These are phyloP conservation scores for Sylvicapra grimmia DNA, from an alignment of 2,113 vertebrate species.

Conservation along the genomic window DNA sequence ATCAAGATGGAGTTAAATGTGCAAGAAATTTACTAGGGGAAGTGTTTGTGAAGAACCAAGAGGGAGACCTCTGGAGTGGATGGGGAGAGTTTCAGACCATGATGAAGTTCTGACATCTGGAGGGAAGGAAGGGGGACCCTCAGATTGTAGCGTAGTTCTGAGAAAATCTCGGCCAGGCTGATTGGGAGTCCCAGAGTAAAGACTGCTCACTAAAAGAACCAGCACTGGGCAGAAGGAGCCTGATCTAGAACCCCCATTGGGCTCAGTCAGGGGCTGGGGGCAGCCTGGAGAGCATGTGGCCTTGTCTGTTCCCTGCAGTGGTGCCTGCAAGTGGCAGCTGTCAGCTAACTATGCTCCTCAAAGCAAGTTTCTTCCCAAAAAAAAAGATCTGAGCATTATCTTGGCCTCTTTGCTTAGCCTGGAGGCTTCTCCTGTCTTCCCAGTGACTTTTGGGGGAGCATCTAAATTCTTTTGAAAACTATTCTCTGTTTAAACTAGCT, in stretches of 20 bases:
- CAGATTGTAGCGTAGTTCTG: background rate
- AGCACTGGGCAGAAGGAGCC: background rate
- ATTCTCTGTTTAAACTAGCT: background rate
- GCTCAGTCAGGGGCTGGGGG: background rate
- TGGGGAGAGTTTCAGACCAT: background rate
- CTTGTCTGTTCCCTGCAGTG: background rate
- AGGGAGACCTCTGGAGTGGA: background rate
- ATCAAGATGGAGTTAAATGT: background rate
- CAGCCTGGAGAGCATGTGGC: background rate
- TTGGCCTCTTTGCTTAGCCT: background rate
- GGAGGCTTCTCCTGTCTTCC: background rate
- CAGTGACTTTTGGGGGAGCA: background rate
- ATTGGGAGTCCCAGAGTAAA: background rate
- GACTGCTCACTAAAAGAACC: background rate
- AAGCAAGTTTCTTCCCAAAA: background rate
- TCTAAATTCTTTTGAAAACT: conserved; percentile 16
- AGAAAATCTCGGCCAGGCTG: background rate
- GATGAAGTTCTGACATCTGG: background rate
- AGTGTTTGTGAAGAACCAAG: background rate
- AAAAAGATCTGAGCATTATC: background rate
- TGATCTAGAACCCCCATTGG: background rate
- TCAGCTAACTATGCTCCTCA: background rate
- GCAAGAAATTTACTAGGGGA: background rate
- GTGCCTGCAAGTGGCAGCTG: background rate
- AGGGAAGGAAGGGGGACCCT: background rate